Percentiles rank a stretch among this genome's conserved stretches.
These are phyloP conservation scores for Tiliacea citrago DNA, from an alignment of 2,888 invertebrate genomes.

Conservation along the genomic window DNA sequence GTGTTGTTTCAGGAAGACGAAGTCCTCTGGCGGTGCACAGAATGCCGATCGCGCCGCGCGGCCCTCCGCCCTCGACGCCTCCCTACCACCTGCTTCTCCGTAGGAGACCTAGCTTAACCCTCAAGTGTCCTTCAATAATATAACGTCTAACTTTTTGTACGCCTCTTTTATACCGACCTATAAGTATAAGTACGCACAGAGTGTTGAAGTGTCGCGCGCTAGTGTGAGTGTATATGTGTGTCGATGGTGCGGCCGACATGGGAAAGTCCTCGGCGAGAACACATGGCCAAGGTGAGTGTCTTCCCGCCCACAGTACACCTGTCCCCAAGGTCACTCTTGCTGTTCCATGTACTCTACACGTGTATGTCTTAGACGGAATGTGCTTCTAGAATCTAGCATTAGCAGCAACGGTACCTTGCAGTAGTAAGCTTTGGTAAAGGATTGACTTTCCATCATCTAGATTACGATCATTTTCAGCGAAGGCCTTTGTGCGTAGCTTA, in stretches of 20 bases:
- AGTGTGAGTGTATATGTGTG: conserved; percentile 86
- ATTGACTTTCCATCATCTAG: conserved; percentile 15
- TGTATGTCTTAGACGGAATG: conserved; percentile 21
- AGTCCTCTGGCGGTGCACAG: conserved; percentile 83
- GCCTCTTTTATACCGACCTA: conserved; percentile 89
- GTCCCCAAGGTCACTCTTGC: conserved; percentile 74
- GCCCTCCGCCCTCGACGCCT: conserved; percentile 88
- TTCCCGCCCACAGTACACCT: conserved; percentile 74
- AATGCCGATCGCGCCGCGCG: conserved; percentile 90
- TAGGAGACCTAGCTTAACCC: conserved; percentile 86
- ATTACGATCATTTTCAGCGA: not conserved
- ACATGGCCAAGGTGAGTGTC: conserved; percentile 90
- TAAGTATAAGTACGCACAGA: conserved; percentile 86
- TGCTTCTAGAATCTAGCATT: conserved; percentile 11
- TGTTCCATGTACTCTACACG: conserved; percentile 57
- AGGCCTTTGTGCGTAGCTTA: conserved; percentile 10
- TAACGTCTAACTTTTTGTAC: conserved; percentile 89
- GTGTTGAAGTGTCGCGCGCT: conserved; percentile 84
- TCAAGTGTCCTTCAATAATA: conserved; percentile 89
- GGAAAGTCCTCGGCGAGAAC: conserved; percentile 91
- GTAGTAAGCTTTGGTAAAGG: not conserved
- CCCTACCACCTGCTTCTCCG: conserved; percentile 86
- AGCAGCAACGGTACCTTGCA: not conserved
- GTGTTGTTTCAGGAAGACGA: conserved; percentile 84
- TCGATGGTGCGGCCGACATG: conserved; percentile 91